phyloP scores from a whole-genome alignment of 2,888 invertebrate species.

The Macaria liturata region DNA sequence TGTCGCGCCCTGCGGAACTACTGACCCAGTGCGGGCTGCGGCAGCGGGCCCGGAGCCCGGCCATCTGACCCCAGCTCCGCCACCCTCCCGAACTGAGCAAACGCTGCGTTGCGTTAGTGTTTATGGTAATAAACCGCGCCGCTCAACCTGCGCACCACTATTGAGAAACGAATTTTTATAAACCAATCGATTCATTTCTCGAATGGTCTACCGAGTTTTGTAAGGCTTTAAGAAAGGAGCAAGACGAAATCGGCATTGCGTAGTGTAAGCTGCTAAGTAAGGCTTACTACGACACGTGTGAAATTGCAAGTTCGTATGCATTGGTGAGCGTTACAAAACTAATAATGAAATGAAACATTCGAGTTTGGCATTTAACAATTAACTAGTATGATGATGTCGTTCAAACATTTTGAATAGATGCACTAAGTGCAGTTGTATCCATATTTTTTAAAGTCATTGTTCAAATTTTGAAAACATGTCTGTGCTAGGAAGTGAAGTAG shows the following conservation, averaged over 20 bases:
- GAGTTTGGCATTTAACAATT: too few species aligned
- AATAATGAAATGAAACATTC: too few species aligned
- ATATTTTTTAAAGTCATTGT: too few species aligned
- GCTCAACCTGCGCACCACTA: conserved; percentile 5
- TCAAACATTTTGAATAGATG: too few species aligned
- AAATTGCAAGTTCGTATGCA: too few species aligned
- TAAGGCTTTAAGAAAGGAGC: conserved; percentile 4
- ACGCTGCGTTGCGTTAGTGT: conserved; percentile 53
- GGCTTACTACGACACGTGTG: too few species aligned
- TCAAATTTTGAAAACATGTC: too few species aligned
- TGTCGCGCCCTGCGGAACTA: conserved; percentile 75
- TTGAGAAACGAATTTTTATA: conserved; percentile 21
- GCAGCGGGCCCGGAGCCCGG: neutral
- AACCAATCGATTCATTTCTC: conserved; percentile 9
- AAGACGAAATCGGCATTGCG: conserved; percentile 1
- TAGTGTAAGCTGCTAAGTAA: neutral
- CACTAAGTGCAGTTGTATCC: too few species aligned
- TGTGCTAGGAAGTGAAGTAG: too few species aligned
- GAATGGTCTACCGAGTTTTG: conserved; percentile 4
- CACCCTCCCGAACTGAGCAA: conserved; percentile 38
- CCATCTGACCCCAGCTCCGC: conserved; percentile 34
- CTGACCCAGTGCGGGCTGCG: conserved; percentile 72
- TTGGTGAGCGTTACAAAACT: too few species aligned
- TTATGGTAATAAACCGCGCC: conserved; percentile 21
- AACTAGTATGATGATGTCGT: too few species aligned